Evolutionary conservation across 2,888 invertebrate genomes (phyloP), one percentile per base, ranked within the genome.

Genomic region (Atrina japonica): DNA sequence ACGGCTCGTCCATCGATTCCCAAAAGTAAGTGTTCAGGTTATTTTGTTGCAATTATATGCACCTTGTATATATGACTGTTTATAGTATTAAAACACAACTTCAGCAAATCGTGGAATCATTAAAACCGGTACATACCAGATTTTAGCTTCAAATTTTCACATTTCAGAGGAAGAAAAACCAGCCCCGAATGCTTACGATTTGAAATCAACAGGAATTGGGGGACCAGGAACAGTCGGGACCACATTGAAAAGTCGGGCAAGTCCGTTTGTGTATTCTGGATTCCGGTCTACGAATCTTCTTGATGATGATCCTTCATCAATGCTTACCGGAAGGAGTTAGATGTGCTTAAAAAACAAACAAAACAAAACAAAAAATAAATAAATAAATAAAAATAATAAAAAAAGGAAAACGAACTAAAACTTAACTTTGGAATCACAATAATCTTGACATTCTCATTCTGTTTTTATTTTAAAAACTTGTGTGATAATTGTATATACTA

Each of bases 211-310:
- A 6, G 68, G 75, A 23, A 61, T 70, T 21, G 70, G 74, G 3
- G 68, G 75, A 40, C 75, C 63, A n/a, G 74, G 65, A 14, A 55
- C 30, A 11, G 41, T 49, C 1, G 79, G 77, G 14, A 73, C 75
- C 27, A 73, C 68, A 2, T 69, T 85, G 7, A 85, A 84, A 69
- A 82, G 83, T 43, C 67, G 85, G 41, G 80, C 81, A 0, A 85
- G 82, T 65, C 85, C 84, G 2, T 83, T 75, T 30, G 78, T 85
- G 7, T 84, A 83, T 60, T 83, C 83, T 6, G 85, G 85, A 14
- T 81, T 78, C 65, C 65, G 73, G 16, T 75, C 77, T 35, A 77
- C 58, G 50, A 82, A 77, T 40, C n/a, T 83, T 9, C 67, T 64
- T 23, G 80, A 83, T 14, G 65, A 68, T 21, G n/a, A 30, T 7